phyloP scores from a whole-genome alignment of 2,888 invertebrate species.

The Nephrotoma appendiculata region DNA sequence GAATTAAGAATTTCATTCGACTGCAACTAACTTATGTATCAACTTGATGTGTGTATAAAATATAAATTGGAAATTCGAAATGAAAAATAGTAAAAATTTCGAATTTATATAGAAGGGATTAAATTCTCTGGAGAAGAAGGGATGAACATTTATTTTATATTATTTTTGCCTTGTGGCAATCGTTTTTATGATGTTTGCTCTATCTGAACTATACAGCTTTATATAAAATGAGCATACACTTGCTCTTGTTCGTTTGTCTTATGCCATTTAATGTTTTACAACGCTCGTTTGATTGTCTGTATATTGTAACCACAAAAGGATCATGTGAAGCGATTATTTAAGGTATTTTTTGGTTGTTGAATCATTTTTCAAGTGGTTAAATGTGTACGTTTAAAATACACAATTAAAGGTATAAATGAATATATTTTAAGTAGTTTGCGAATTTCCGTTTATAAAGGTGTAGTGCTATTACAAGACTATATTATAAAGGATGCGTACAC shows the following conservation, averaged over 20 bases:
- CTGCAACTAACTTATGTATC: background rate
- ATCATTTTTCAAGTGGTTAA: background rate
- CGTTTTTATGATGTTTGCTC: background rate
- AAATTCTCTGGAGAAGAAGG: background rate
- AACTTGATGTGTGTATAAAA: background rate
- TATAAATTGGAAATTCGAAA: background rate
- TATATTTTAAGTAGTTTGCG: too few relatives aligned
- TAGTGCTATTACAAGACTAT: too few relatives aligned
- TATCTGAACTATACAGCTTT: background rate
- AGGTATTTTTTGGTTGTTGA: background rate
- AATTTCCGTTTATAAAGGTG: too few relatives aligned
- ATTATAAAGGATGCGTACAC: too few relatives aligned
- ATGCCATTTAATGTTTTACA: background rate
- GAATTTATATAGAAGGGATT: background rate
- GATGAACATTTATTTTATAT: background rate
- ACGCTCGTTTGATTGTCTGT: background rate
- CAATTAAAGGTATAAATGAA: too few relatives aligned
- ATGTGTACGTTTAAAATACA: background rate
- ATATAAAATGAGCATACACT: background rate
- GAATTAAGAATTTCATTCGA: background rate
- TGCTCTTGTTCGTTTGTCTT: background rate
- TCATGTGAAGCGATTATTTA: background rate
- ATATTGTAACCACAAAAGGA: background rate
- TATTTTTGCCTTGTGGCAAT: background rate
- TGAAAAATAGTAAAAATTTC: background rate